phyloP scores from a whole-genome alignment of 2,888 invertebrate species.

The Oscheius sp. region DNA sequence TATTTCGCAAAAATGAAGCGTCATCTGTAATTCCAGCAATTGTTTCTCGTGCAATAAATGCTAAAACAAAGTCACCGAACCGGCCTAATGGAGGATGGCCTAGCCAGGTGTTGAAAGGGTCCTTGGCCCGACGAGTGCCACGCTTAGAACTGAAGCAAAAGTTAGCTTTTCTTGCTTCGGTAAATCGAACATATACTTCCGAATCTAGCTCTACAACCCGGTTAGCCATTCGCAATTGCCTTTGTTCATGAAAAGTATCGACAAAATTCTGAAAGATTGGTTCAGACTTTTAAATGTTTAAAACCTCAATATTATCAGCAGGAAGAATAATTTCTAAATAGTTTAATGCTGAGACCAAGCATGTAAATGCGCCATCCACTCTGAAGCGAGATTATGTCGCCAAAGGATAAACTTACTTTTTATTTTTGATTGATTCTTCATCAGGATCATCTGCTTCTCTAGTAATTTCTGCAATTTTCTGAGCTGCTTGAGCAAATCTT shows the following conservation, averaged over 20 bases:
- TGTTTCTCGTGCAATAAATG: slow-evolving; percentile 27
- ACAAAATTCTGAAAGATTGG: neutral
- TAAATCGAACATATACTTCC: slow-evolving; percentile 16
- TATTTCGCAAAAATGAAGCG: slow-evolving; percentile 12
- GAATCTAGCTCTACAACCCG: neutral
- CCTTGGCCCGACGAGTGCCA: neutral
- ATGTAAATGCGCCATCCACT: neutral
- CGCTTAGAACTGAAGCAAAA: slow-evolving; percentile 14
- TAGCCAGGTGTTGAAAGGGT: slow-evolving; percentile 23
- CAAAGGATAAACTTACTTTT: neutral
- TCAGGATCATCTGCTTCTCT: slow-evolving; percentile 6
- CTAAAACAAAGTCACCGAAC: slow-evolving; percentile 20
- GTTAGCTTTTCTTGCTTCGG: slow-evolving; percentile 16
- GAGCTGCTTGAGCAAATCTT: slow-evolving; percentile 21
- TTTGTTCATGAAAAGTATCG: slow-evolving; percentile 9
- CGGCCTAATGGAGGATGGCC: slow-evolving; percentile 6
- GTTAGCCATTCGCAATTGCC: slow-evolving; percentile 11
- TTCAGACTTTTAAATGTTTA: neutral
- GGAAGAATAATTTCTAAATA: neutral
- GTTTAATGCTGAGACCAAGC: neutral
- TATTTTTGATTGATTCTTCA: neutral
- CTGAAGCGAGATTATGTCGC: neutral
- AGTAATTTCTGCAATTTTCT: slow-evolving; percentile 6
- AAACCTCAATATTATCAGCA: neutral
- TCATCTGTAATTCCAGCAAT: slow-evolving; percentile 23